Base-by-base conservation (phyloP, 2,797 vertebrate species). In the Sebastes glaucus region DNA sequence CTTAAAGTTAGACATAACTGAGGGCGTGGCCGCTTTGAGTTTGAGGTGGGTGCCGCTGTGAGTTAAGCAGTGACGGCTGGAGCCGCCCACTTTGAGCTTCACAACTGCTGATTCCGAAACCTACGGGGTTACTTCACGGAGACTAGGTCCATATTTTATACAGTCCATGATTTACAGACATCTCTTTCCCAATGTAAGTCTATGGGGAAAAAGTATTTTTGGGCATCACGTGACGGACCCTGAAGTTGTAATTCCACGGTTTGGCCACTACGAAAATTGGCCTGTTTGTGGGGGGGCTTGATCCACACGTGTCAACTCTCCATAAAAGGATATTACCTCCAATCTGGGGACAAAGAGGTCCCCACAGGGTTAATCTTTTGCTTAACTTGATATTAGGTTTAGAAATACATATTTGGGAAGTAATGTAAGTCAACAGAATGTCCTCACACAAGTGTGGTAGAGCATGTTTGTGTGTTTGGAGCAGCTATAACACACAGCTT, bases 1-100 rank as follows among this genome's bases (percentile, higher is more conserved):
- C 38, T 42, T 42, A 42, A 42, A 42, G 38, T 42, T 16, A 42
- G 38, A 42, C 38, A 16, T 42, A 16, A 42, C 6, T 42, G 38
- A 42, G 14, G 38, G 38, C 1, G 38, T 42, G 38, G 38, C 38
- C 38, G 6, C 38, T 38, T 38, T 42, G 38, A 42, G 38, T 42
- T 42, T 42, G 38, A 14, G 38, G 14, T 42, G 38, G 38, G 38
- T 42, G 0, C 14, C 38, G 14, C 0, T 0, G 14, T 0, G 35
- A 38, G 35, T 38, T 42, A 6, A 42, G 0, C 38, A 0, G 38
- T 42, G 38, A 46, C 42, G 14, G 14, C 42, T 0, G 16, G 6
- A 46, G 42, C 2, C 14, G 0, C 42, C 42, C 0, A 46, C 42
- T 46, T 46, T 46, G 42, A 46, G 42, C 16, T 46, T 46, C 42